Evolutionary conservation across 2,113 vertebrate genomes (phyloP).

Genomic region (Vulpes vulpes): DNA sequence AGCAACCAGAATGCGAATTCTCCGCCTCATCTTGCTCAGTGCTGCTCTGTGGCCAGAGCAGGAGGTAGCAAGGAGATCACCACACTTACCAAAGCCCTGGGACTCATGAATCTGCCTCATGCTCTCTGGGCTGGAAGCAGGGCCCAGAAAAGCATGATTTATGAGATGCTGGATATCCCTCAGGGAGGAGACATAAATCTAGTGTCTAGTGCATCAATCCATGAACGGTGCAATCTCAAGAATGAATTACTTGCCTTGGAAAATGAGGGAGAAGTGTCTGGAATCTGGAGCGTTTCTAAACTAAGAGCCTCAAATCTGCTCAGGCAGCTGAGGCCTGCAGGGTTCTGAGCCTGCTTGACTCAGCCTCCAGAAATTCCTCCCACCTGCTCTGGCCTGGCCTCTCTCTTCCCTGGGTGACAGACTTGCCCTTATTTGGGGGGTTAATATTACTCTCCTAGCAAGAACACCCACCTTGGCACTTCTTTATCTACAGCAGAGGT

Average conservation of each 20-base stretch:
- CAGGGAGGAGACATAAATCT: background rate
- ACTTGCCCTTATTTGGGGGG: too few species aligned
- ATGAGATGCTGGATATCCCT: background rate
- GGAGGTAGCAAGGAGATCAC: constrained; percentile 70
- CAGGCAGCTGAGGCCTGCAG: background rate
- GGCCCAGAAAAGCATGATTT: background rate
- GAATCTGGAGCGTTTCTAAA: background rate
- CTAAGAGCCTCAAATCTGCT: background rate
- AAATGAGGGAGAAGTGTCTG: background rate
- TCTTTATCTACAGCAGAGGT: too few species aligned
- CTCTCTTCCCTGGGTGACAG: too few species aligned
- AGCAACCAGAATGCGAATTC: constrained; percentile 72
- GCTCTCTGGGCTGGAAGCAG: too few species aligned
- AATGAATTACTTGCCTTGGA: background rate
- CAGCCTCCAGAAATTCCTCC: too few species aligned
- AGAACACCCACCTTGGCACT: too few species aligned
- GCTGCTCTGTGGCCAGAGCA: constrained; percentile 69
- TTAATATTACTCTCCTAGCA: background rate
- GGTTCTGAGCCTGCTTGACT: background rate
- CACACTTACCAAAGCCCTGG: fast-evolving
- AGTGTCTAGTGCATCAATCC: background rate
- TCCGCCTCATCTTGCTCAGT: constrained; percentile 70
- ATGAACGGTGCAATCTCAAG: background rate
- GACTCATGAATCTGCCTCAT: background rate
- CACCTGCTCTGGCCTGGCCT: background rate